Evolutionary conservation across 2,797 vertebrate genomes (phyloP), one percentile per base, ranked within the genome.

Genomic region (Mus caroli): DNA sequence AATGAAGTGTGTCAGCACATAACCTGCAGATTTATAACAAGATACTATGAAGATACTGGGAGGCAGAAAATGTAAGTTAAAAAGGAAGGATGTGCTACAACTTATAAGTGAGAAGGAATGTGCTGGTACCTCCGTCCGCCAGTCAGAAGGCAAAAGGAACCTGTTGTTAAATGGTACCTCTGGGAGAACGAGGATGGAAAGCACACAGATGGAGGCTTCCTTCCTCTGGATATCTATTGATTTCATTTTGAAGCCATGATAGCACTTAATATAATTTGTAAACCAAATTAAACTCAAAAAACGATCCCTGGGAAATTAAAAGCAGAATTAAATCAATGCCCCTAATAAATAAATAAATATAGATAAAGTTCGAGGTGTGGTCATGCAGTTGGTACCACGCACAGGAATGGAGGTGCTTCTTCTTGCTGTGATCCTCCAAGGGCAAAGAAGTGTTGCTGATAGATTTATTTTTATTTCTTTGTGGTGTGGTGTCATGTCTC

Each of bases 261-360:
- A 60, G 62, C 40, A 88, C 69, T 91, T 69, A 83, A 92, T 83
- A 83, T 77, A 43, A 62, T 43, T 84, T 31, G 88, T 83, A 77
- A 94, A 88, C n/a, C 15, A 87, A 87, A 91, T 93, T 94, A 69
- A 26, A 91, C 62, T 91, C 14, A 82, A 73, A 73, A 88, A 93
- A 54, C 0, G 8, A 75, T 82, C 60, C n/a, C 52, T 84, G 22
- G 22, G 28, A 88, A 71, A 96, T 83, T 56, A 69, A 88, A 94
- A 84, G 37, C 60, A 83, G 56, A 82, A 82, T 93, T 15, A 76
- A 76, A 87, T 77, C 76, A 56, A 83, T 46, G 40, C 28, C n/a
- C 11, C 50, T 43, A 82, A 67, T 31, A 34, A 69, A 62, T 64
- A 71, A n/a, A 26, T n/a, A 37, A 69, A 69, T n/a, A 19, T 14